Percentiles rank a stretch among this genome's conserved stretches.
Evolutionary conservation across 92 coral and sea anemone species (phyloP).

Genomic region (Anthopleura xanthogrammica): DNA sequence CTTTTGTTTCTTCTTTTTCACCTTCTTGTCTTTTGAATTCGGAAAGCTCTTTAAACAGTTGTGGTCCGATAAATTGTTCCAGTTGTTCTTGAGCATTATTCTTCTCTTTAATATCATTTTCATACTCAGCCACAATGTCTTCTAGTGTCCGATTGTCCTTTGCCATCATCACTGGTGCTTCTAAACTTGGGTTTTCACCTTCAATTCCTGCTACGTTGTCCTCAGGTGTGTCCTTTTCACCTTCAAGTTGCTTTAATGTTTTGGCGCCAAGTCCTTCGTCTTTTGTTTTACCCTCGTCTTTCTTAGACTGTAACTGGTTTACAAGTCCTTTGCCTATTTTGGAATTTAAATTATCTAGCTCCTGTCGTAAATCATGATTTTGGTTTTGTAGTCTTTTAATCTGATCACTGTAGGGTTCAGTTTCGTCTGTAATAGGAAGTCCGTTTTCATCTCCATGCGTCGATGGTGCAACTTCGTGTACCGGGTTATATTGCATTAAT

Average conservation of each 20-base stretch:
- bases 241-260: not conserved
- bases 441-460: conserved; percentile 11
- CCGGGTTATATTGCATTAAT: conserved; percentile 32
- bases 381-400: not conserved
- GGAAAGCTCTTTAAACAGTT: conserved; percentile 22
- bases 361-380: not conserved
- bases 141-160: conserved; percentile 44
- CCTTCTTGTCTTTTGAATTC: not conserved
- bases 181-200: not conserved
- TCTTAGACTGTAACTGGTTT: conserved; percentile 1
- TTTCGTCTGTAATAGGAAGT: not conserved
- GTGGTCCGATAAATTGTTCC: conserved; percentile 28
- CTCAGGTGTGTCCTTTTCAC: not conserved
- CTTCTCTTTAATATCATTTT: conserved; percentile 35
- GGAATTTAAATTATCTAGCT: not conserved
- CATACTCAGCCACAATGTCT: conserved; percentile 59
- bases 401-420: not conserved
- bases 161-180: conserved; percentile 52
- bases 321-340: conserved; percentile 14
- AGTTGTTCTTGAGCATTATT: conserved; percentile 10
- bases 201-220: not conserved
- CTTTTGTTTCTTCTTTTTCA: not conserved
- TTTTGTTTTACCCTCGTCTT: not conserved
- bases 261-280: not conserved
- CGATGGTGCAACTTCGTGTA: conserved; percentile 7